Base-by-base conservation (phyloP, 2,888 invertebrate species). In the Malthinus seriepunctatus region DNA sequence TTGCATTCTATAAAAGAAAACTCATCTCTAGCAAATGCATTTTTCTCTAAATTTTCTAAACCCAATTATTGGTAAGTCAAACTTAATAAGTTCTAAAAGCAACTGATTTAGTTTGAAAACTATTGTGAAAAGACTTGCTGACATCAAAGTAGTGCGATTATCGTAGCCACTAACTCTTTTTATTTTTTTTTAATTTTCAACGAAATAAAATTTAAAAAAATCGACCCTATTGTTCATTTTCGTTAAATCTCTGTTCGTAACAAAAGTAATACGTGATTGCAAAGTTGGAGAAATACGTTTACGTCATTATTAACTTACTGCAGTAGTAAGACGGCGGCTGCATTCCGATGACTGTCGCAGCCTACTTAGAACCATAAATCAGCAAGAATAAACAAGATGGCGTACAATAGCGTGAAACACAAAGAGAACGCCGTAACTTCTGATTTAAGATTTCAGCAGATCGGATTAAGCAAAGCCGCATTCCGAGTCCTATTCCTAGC, bases 381-480 rank as follows among this genome's bases (percentile, higher is more conserved):
- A 71, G 69, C 61, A 63, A 65, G 70, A 69, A 71, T 71, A 73
- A 73, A 73, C 73, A 74, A 73, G 73, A 72, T 73, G 74, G 73
- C 71, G 70, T 67, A 73, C 72, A 72, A 71, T 72, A 70, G 68
- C 64, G 64, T 58, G 65, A 69, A 69, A 70, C 71, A 72, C 71
- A 72, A 71, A 71, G 68, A 68, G 72, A 48, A 69, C 69, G 64
- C 67, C 74, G 74, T 75, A 75, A 75, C 72, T 75, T 73, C 71
- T 72, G 75, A 73, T 75, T 75, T 75, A 73, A 73, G 75, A 75
- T 75, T 76, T 75, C 70, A 69, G 69, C 67, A 71, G 70, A 73
- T 73, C 73, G 75, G 75, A 75, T 76, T 76, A 75, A 67, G 63
- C 52, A 56, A 60, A 60, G 60, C 60, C 60, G 60, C 60, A 56